A percentile compares a stretch with the other conserved stretches of the same genome.
phyloP scores from a whole-genome alignment of 2,888 invertebrate species.

The Melanchra persicariae region DNA sequence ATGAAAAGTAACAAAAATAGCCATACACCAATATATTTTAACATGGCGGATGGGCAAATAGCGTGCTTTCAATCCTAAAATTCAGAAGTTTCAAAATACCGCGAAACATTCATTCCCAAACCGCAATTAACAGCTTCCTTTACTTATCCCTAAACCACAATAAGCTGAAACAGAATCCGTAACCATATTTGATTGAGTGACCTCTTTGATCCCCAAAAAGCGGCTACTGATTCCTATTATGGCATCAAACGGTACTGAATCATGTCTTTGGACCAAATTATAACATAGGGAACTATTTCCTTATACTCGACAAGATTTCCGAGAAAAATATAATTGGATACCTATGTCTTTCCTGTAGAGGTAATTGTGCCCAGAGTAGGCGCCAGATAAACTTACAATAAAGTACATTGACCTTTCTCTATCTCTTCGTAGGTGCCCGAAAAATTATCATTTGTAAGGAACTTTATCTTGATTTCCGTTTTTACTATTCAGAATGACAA shows the following conservation, averaged over 20 bases:
- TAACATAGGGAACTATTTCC: background rate
- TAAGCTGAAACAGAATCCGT: constrained; percentile 11
- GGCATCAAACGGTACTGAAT: constrained; percentile 7
- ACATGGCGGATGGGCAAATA: no score
- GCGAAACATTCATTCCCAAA: background rate
- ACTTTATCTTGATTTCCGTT: no score
- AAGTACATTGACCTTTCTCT: no score
- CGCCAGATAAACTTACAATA: no score
- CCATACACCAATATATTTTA: no score
- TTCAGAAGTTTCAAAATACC: background rate
- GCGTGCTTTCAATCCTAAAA: background rate
- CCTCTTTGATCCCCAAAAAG: constrained; percentile 15
- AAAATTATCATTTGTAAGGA: no score
- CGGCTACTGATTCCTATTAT: constrained; percentile 14
- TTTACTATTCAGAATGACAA: no score
- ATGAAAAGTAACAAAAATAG: no score
- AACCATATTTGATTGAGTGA: constrained; percentile 29
- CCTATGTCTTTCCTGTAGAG: background rate
- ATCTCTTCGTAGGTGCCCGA: no score
- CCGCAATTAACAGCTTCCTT: constrained; percentile 4
- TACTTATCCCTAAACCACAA: constrained; percentile 1
- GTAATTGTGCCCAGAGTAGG: no score
- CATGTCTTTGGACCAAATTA: constrained; percentile 19
- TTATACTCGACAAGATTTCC: background rate
- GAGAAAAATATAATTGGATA: background rate